A percentile compares a stretch with the other conserved stretches of the same genome.
These are phyloP conservation scores for Drosophila testacea DNA, from an alignment of 2,888 invertebrate genomes.

Conservation along the genomic window DNA sequence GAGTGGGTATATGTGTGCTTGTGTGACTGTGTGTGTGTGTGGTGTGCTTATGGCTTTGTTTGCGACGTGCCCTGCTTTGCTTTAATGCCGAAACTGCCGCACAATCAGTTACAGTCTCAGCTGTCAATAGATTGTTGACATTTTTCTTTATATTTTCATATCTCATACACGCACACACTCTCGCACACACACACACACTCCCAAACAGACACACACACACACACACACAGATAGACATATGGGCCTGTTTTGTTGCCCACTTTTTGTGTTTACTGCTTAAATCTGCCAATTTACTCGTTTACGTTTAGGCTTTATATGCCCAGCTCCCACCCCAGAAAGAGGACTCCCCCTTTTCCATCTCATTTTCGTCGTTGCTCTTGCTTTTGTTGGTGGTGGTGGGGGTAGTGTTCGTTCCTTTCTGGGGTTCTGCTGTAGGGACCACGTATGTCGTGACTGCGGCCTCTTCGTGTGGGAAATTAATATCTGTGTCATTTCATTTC, in stretches of 20 bases:
- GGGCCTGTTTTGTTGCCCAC: conserved; percentile 72
- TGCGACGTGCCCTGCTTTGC: conserved; percentile 78
- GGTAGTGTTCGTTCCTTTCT: conserved; percentile 5
- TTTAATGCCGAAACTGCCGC: conserved; percentile 57
- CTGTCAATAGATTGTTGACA: conserved; percentile 82
- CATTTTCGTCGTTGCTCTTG: neutral
- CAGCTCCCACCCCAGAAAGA: conserved; percentile 18
- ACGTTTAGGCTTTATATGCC: conserved; percentile 76
- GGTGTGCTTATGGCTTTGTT: conserved; percentile 72
- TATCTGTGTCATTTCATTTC: conserved; percentile 75
- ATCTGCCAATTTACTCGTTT: conserved; percentile 81
- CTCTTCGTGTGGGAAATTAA: conserved; percentile 72
- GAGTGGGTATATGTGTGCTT: conserved; percentile 6
- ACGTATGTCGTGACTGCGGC: conserved; percentile 49
- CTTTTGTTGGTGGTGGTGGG: neutral
- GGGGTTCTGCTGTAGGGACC: conserved; percentile 24
- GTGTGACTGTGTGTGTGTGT: conserved; percentile 21
- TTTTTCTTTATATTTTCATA: conserved; percentile 77
- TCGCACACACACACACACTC: conserved; percentile 18
- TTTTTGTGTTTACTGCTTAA: conserved; percentile 81
- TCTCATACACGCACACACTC: conserved; percentile 50
- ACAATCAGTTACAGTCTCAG: conserved; percentile 82
- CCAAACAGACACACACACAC: conserved; percentile 7
- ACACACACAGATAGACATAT: conserved; percentile 10
- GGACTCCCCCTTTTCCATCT: conserved; percentile 7